Evolutionary conservation across 92 coral and sea anemone species (phyloP).

Genomic region (Hydrozoanthus gracilis): DNA sequence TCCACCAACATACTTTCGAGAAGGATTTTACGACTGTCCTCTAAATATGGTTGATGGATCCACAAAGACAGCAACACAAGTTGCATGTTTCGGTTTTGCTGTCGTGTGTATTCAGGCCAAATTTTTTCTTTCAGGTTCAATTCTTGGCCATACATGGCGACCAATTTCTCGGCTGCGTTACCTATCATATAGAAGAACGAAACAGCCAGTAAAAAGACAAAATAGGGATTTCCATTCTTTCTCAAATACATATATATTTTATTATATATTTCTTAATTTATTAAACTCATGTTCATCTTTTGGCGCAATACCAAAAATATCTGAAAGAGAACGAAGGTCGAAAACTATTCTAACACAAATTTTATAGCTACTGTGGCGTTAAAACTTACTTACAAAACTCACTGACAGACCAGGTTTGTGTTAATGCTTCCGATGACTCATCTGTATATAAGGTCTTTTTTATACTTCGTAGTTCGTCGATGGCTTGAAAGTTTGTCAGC

Average conservation of each 20-base stretch:
- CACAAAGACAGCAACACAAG: slow-evolving; percentile 88
- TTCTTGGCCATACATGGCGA: slow-evolving; percentile 74
- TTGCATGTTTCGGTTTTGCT: slow-evolving; percentile 76
- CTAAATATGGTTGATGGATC: slow-evolving; percentile 91
- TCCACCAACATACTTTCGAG: slow-evolving; percentile 92
- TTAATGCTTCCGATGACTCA: slow-evolving; percentile 43
- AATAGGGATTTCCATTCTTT: background rate
- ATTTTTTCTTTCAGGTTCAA: slow-evolving; percentile 82
- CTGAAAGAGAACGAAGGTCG: background rate
- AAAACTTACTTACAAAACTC: slow-evolving; percentile 77
- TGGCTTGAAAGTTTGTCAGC: slow-evolving; percentile 76
- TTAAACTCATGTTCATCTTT: background rate
- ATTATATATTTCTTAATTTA: background rate
- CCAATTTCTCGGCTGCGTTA: slow-evolving; percentile 72
- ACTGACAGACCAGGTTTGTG: slow-evolving; percentile 82
- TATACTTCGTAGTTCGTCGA: slow-evolving; percentile 67
- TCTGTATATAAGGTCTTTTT: slow-evolving; percentile 49
- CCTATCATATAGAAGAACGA: slow-evolving; percentile 53
- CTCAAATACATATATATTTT: too few species aligned
- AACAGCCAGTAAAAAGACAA: background rate
- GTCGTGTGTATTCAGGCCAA: slow-evolving; percentile 68
- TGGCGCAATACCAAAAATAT: background rate
- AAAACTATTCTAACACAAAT: background rate
- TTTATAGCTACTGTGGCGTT: too few species aligned
- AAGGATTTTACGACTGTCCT: slow-evolving; percentile 65